Base-by-base conservation (phyloP, 2,797 vertebrate species). In the Heterohyrax brucei region DNA sequence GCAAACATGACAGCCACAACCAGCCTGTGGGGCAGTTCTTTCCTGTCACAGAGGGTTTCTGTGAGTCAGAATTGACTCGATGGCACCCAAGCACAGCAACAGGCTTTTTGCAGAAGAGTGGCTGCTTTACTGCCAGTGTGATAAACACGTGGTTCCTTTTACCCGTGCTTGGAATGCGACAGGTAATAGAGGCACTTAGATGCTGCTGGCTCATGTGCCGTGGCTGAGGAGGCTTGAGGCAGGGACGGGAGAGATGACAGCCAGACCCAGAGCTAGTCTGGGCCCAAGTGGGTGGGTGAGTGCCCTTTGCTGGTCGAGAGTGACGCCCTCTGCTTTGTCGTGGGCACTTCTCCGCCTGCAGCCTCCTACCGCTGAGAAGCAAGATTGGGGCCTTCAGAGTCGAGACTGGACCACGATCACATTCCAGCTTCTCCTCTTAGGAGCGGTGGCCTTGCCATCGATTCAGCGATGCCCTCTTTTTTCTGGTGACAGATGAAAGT, bases 131-230 rank as follows among this genome's bases (percentile, higher is more conserved):
- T 4, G 4, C 22, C 10, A 14, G 13, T 39, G 30, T 76, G 18
- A 7, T 53, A 46, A 94, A 64, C 72, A 81, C 87, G 5, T 68
- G 89, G 76, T 96, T 87, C 81, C 50, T 95, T 83, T 95, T 59
- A 72, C 3, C 6, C 19, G 48, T 50, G 30, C 88, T 95, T 80
- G 64, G 89, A 80, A 87, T 66, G 30, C 66, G 89, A 30, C 59
- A 89, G 39, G 72, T 95, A 84, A 79, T 80, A 87, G 87, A 97
- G 93, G 46, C 61, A 46, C 19, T 28, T 22, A 78, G 79, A 80
- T 30, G 56, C 33, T 73, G 91, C 53, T 13, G 24, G 46, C 26
- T 75, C 9, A 7, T 21, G 26, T 68, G 73, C 39, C 2, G 0
- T 5, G 0, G 61, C 12, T 9, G 53, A 66, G n/a, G 24, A 26